These are phyloP conservation scores for Drosophila anomelani DNA, from an alignment of 2,888 invertebrate genomes.

Conservation along the genomic window DNA sequence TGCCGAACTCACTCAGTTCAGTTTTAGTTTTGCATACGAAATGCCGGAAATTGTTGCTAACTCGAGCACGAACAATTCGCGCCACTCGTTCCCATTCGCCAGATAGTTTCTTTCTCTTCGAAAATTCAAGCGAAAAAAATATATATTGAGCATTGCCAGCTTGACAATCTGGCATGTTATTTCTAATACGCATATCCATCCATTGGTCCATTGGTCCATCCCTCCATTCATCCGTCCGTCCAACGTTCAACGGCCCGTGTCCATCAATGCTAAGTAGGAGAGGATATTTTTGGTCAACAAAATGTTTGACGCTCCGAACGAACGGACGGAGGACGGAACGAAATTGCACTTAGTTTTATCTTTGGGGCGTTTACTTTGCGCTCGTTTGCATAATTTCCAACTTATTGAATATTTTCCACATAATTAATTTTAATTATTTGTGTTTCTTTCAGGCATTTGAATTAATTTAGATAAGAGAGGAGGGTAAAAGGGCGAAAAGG, in stretches of 20 bases:
- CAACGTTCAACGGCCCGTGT: constrained; percentile 34
- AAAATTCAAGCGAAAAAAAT: too few relatives aligned
- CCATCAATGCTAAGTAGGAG: constrained; percentile 67
- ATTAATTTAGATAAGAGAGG: constrained; percentile 65
- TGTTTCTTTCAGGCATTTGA: constrained; percentile 63
- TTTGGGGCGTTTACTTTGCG: constrained; percentile 67
- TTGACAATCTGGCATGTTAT: constrained; percentile 40
- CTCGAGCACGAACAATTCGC: constrained; percentile 46
- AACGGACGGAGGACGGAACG: constrained; percentile 8
- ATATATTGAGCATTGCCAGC: constrained; percentile 55
- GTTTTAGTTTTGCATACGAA: constrained; percentile 67
- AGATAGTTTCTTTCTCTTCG: constrained; percentile 38
- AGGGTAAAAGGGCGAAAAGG: constrained; percentile 61
- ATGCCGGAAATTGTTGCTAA: constrained; percentile 75
- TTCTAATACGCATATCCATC: constrained; percentile 40
- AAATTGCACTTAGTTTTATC: constrained; percentile 75
- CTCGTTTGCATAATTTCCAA: constrained; percentile 79
- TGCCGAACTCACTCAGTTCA: constrained; percentile 39
- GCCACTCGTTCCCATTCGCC: constrained; percentile 53
- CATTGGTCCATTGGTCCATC: constrained; percentile 19
- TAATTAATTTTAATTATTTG: constrained; percentile 79
- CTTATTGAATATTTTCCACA: constrained; percentile 80
- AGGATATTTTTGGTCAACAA: constrained; percentile 66
- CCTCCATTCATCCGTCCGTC: constrained; percentile 22
- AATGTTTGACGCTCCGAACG: constrained; percentile 31